Base-by-base conservation (phyloP, 2,888 invertebrate species). In the Drosophila birchii region DNA sequence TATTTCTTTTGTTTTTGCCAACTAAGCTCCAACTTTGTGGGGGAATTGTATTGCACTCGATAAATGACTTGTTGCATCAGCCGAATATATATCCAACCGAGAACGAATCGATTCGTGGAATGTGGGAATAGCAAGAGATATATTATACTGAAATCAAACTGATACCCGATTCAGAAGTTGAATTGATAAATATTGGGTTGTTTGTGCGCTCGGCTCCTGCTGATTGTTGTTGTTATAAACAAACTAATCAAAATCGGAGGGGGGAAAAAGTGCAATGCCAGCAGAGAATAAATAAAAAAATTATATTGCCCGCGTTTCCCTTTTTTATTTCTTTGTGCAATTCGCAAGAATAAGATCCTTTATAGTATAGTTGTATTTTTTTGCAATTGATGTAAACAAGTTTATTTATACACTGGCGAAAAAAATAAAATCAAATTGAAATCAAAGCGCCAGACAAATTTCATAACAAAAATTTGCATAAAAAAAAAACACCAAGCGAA, bases 381-480 rank as follows among this genome's bases (percentile, higher is more conserved):
- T 55, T 53, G 16, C 77, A 26, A 58, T 44, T 77, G 57, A 56
- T 66, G 77, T 80, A 88, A 88, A 83, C 86, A 88, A 83, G 83
- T 77, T 75, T 75, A 66, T 73, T 78, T 87, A 77, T 76, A 69
- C 75, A 62, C 58, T 78, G 32, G 67, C 67, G 38, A 76, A 83
- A 79, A 79, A 26, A 86, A 81, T 56, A 78, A 75, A 79, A 81
- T 53, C 32, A 66, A 73, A 73, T 73, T 55, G n/a, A 58, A 78
- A 86, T 86, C 75, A 84, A 83, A 86, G 62, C 74, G 76, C 69
- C 78, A 81, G 84, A 84, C 89, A 79, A 84, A 84, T 84, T 84
- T 84, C 87, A 84, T 88, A 88, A 84, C 85, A 88, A 73, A 61
- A 77, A 86, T 84, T 84, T 84, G 87, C 87, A 88, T 79, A 67